Evolutionary conservation across 1,140 invertebrate genomes (phyloP).

Genomic region (Drosophila lacteicornis): DNA sequence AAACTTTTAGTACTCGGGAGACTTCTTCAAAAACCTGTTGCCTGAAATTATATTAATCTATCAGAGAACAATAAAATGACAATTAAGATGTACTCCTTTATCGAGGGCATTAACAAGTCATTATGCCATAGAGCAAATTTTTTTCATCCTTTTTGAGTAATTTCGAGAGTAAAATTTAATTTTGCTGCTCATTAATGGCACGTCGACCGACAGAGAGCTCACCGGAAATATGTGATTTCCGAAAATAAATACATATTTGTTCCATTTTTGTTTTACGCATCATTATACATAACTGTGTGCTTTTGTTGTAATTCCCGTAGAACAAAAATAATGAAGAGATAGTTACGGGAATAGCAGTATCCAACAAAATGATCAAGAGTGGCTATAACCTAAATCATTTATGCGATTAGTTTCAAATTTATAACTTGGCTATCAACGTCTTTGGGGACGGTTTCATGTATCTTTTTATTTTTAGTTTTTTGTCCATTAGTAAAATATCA

Average conservation of each 20-base stretch:
- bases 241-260: constrained; percentile 71
- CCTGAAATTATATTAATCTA: neutral
- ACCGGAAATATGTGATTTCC: constrained; percentile 80
- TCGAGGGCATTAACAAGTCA: constrained; percentile 8
- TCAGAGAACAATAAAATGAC: too few species aligned
- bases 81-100: neutral
- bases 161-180: constrained; percentile 75
- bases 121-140: neutral
- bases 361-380: neutral
- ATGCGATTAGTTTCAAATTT: constrained; percentile 63
- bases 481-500: neutral
- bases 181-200: constrained; percentile 77
- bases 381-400: constrained; percentile 27
- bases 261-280: constrained; percentile 20
- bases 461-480: constrained; percentile 30
- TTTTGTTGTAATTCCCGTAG: constrained; percentile 11
- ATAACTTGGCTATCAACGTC: constrained; percentile 62
- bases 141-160: constrained; percentile 55
- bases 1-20: neutral
- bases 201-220: constrained; percentile 38
- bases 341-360: constrained; percentile 18
- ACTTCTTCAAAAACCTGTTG: neutral
- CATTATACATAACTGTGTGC: constrained; percentile 10
- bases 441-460: constrained; percentile 9
- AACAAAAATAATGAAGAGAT: constrained; percentile 20